Percentiles rank a stretch among this genome's conserved stretches.
Conservation (phyloP, 2,113 vertebrate genomes). For the Coturnix japonica region DNA sequence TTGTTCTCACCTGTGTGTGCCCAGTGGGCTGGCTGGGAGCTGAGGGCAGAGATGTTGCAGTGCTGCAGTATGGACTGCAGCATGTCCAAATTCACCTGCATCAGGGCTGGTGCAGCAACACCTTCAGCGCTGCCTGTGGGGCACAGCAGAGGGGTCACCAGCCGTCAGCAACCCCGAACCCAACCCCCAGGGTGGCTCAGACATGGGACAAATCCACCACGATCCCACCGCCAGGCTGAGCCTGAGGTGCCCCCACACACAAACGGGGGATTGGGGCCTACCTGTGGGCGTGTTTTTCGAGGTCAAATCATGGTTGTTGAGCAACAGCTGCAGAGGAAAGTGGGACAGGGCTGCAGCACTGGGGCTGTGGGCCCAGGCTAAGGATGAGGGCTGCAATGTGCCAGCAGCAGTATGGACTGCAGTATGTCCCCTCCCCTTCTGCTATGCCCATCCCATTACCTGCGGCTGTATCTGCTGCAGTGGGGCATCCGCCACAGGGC, state of each 20-base stretch:
- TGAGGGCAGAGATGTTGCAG: not conserved
- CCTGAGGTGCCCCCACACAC: accelerated
- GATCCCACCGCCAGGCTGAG: not conserved
- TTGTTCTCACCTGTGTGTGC: not conserved
- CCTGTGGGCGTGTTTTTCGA: not conserved
- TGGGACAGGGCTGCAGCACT: accelerated
- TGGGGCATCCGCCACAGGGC: accelerated
- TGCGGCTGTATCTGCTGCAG: not conserved
- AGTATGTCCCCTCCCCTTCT: accelerated
- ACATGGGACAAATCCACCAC: not conserved
- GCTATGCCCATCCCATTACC: not conserved
- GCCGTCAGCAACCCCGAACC: not conserved
- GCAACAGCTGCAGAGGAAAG: not conserved
- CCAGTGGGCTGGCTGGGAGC: accelerated
- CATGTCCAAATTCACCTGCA: accelerated
- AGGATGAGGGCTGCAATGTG: not conserved
- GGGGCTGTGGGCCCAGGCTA: not conserved
- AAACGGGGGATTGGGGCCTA: accelerated
- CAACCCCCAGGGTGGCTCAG: not conserved
- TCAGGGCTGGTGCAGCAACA: accelerated
- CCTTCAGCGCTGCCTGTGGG: not conserved
- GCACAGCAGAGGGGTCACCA: not conserved
- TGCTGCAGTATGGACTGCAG: constrained; percentile 21
- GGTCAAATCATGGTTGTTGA: accelerated
- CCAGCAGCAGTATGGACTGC: not conserved